phyloP scores from a whole-genome alignment of 2,888 invertebrate genomes.

The Spisula subtruncata region DNA sequence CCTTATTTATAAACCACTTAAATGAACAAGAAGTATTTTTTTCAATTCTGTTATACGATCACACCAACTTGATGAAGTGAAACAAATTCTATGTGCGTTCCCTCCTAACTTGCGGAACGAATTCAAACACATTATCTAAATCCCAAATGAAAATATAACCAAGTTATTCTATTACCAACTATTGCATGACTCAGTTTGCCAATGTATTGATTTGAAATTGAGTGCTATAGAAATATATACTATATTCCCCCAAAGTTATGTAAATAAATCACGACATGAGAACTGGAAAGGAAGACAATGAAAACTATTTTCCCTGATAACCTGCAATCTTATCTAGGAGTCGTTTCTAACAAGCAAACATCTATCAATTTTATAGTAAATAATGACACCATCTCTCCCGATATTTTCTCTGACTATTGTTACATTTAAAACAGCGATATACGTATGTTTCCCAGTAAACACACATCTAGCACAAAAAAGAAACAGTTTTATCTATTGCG shows the following conservation, averaged over 20 bases:
- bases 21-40: too few relatives aligned
- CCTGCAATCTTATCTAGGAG: constrained; percentile 35
- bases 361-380: constrained; percentile 47
- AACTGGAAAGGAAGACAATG: not conserved
- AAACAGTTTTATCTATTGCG: constrained; percentile 52
- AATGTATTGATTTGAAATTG: constrained; percentile 17
- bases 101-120: too few relatives aligned
- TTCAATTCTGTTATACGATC: too few relatives aligned
- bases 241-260: not conserved
- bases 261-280: not conserved
- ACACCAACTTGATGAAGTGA: too few relatives aligned
- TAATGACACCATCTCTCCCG: constrained; percentile 42
- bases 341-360: not conserved
- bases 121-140: not conserved
- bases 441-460: constrained; percentile 38
- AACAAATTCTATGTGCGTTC: too few relatives aligned
- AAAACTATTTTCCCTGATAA: constrained; percentile 34
- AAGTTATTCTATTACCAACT: not conserved
- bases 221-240: not conserved
- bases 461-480: constrained; percentile 42
- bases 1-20: too few relatives aligned
- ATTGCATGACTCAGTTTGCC: not conserved
- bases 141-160: not conserved
- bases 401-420: constrained; percentile 42
- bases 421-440: constrained; percentile 49